These are phyloP conservation scores for rat (Rattus norvegicus) DNA, from an alignment of 2,113 vertebrate species.

Conservation along the genomic window GRCr8 NC_086021.1:137683001-137683500, in stretches of 20 bases:
- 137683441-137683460: not conserved
- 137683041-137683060: not conserved
- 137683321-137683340: not conserved
- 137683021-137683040: not conserved
- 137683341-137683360: not conserved
- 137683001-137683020: not conserved
- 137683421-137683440: not conserved
- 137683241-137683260: not conserved
- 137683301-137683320: not conserved
- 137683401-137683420: not conserved
- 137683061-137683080: not conserved
- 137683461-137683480: no score
- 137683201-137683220: no score
- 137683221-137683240: not conserved
- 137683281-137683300: not conserved
- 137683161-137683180: not conserved
- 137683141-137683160: rapidly evolving
- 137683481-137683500: not conserved
- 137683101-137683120: not conserved
- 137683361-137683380: no score
- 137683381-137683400: not conserved
- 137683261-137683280: not conserved
- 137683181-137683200: no score
- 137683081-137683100: not conserved
- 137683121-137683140: not conserved